Evolutionary conservation across 2,797 vertebrate species (phyloP), one percentile per base, ranked within the genome.

Genomic region (Pseudopleuronectes americanus): DNA sequence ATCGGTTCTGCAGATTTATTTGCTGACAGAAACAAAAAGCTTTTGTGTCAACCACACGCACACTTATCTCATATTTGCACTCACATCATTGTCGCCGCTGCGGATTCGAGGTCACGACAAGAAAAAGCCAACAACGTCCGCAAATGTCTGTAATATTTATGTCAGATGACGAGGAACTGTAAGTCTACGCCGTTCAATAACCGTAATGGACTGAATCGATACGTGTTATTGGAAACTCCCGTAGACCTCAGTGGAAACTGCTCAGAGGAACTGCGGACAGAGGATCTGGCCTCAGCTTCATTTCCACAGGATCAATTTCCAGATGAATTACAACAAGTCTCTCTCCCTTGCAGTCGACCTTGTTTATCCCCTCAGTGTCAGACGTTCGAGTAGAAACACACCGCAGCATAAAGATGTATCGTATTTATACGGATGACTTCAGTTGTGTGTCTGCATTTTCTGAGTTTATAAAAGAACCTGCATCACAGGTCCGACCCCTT

Each of bases 181-280:
- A 78, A 67, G 57, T 23, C 70, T 49, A 38, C 68, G 47, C 71
- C 19, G 24, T 63, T 74, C 62, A 79, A 58, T 76, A 77, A 66
- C 64, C 43, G 60, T 73, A 83, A 86, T 69, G 68, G 65, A 71
- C 26, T 23, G 62, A 75, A 76, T 86, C 83, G 67, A 74, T 85
- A 71, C 52, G 21, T 75, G 69, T 74, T 77, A 80, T 74, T 71
- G 80, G 84, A 84, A 71, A 71, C 70, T 57, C 64, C 47, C 4
- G 54, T 36, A 5, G 2, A 59, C 57, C 59, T 83, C 57, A 68
- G 33, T 74, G 65, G 43, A 62, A 71, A 64, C 51, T 57, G 64
- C 74, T 80, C 69, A 38, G 22, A 53, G 26, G 19, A 54, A 17
- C 59, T 3, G 38, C 45, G 62, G 64, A 60, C 26, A 61, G 57